These are phyloP conservation scores for Camponotus pennsylvanicus DNA, from an alignment of 1,140 invertebrate species.

Conservation along the genomic window DNA sequence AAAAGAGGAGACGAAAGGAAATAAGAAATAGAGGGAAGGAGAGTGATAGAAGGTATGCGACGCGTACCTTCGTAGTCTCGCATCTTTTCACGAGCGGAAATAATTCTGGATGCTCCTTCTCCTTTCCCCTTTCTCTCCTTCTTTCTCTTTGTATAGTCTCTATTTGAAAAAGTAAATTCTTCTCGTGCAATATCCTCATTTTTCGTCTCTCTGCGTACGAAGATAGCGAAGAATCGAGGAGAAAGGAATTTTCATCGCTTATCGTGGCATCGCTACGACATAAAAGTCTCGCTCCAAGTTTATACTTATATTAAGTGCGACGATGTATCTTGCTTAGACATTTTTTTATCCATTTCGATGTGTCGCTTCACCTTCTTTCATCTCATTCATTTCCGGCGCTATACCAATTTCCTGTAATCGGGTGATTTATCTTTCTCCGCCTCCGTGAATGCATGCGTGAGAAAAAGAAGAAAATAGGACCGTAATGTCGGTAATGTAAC, in stretches of 20 bases:
- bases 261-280: conserved; percentile 4
- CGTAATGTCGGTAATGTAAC: conserved; percentile 7
- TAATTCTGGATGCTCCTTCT: not conserved
- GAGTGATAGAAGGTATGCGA: not conserved
- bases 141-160: no score
- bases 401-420: conserved; percentile 57
- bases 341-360: conserved; percentile 41
- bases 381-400: conserved; percentile 39
- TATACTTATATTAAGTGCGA: conserved; percentile 35
- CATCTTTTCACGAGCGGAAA: conserved; percentile 13
- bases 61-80: not conserved
- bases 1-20: not conserved
- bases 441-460: conserved; percentile 18
- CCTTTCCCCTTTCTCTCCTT: not conserved
- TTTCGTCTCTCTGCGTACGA: not conserved
- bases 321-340: conserved; percentile 48
- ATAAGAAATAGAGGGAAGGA: not conserved
- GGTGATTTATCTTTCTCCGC: conserved; percentile 47
- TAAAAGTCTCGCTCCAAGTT: conserved; percentile 15
- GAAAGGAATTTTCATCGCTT: conserved; percentile 31
- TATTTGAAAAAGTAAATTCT: conserved; percentile 20
- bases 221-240: conserved; percentile 21
- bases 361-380: conserved; percentile 37
- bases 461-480: conserved; percentile 21
- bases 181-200: not conserved